Conservation (phyloP, 1,140 invertebrate genomes). For the Amyelois transitella region DNA sequence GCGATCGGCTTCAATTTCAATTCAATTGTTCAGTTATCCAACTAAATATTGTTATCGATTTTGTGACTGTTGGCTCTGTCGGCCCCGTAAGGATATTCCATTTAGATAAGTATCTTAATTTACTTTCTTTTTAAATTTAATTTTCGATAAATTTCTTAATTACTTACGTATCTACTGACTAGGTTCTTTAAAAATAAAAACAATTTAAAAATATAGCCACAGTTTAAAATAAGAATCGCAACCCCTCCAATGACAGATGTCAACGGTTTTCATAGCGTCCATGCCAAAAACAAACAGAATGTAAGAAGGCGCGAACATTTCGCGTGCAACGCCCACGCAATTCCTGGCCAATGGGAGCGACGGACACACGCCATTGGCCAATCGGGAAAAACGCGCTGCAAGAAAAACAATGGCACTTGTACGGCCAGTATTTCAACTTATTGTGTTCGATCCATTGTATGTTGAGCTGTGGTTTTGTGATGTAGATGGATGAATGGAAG, state of each 20-base stretch:
- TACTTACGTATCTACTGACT: too few species aligned
- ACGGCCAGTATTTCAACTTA: constrained; percentile 31
- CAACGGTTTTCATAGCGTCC: neutral
- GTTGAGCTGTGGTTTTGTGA: constrained; percentile 12
- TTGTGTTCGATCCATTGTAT: constrained; percentile 17
- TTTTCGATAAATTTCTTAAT: too few species aligned
- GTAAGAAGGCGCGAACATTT: constrained; percentile 40
- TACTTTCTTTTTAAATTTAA: too few species aligned
- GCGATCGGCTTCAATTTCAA: too few species aligned
- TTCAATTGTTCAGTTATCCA: too few species aligned
- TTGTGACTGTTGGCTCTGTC: too few species aligned
- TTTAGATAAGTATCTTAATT: too few species aligned
- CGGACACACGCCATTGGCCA: constrained; percentile 41
- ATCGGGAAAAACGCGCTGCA: constrained; percentile 40
- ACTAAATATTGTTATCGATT: too few species aligned
- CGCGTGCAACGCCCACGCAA: constrained; percentile 33
- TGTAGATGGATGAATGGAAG: neutral
- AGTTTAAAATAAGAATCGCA: neutral
- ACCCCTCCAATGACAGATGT: neutral
- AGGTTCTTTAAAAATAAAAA: neutral
- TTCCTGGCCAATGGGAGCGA: constrained; percentile 35
- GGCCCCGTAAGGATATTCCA: too few species aligned
- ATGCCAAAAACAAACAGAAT: constrained; percentile 29
- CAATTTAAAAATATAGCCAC: neutral
- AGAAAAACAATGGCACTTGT: constrained; percentile 64